Evolutionary conservation across 2,113 vertebrate species (phyloP), one percentile per base, ranked within the genome.

Genomic region (Bucco capensis): DNA sequence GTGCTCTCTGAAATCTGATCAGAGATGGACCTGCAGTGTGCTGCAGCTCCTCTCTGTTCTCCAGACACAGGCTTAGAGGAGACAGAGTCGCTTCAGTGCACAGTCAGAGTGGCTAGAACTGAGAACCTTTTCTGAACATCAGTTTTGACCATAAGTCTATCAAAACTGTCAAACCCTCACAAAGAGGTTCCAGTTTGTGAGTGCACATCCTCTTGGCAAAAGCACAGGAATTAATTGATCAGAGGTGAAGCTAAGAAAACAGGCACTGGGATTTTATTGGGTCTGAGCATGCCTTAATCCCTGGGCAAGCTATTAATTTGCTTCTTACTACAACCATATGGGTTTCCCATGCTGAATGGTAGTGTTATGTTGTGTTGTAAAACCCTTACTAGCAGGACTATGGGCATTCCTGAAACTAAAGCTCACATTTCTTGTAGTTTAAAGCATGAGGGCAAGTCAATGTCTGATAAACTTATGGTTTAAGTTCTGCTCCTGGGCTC

Each of bases 251-350:
- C 37, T 65, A 42, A 57, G 47, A 57, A 40, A 72, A 19, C 40
- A 57, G 58, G 25, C 2, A 2, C 38, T 38, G 65, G 46, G 46
- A 4, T 70, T 81, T 76, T 58, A 22, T 57, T n/a, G 42, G 24
- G 22, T n/a, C 72, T 91, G 44, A 75, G 72, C 1, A 44, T 42
- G 54, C 83, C 58, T 54, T 66, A 84, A 74, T 94, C 84, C 89
- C 76, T 31, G 21, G 76, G 54, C 73, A 86, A 82, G 23, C 80
- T 83, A 44, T 93, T 92, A 66, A 89, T 73, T 91, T 86, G 70
- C 73, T 87, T 33, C 74, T 46, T 54, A 40, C 50, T 64, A 40
- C n/a, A 74, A 30, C 69, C 46, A 25, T 35, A 10, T 62, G 64
- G 66, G 71, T 85, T 86, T 88, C 64, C 73, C 38, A 14, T 28